These are phyloP conservation scores for Brachionus sp. DNA, from an alignment of 1,140 invertebrate species.

Conservation along the genomic window DNA sequence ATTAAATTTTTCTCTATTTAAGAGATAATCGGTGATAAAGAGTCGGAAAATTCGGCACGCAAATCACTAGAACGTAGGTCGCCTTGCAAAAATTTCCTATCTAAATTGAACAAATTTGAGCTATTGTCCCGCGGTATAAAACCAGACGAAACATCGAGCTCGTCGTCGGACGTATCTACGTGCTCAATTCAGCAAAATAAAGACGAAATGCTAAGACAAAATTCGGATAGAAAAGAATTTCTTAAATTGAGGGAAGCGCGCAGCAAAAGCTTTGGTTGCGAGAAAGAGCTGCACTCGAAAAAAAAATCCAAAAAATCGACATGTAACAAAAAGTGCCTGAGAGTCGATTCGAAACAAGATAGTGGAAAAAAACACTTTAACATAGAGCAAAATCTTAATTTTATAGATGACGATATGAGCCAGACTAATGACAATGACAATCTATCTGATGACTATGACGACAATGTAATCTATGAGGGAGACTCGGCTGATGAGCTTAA, in stretches of 20 bases:
- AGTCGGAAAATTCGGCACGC: neutral
- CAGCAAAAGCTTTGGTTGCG: conserved; percentile 39
- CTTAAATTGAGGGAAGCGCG: neutral
- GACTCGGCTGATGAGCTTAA: conserved; percentile 36
- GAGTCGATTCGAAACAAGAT: neutral
- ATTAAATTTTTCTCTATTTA: neutral
- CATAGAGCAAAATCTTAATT: neutral
- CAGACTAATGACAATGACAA: neutral
- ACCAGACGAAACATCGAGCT: neutral
- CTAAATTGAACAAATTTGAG: conserved; percentile 42
- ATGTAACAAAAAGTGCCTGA: neutral
- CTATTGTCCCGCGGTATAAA: conserved; percentile 15
- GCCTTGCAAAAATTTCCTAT: conserved; percentile 19
- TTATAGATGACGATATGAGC: conserved; percentile 24
- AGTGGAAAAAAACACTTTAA: neutral
- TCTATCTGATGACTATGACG: neutral
- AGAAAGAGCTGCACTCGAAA: conserved; percentile 32
- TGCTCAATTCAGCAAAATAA: neutral
- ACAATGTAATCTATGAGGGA: conserved; percentile 38
- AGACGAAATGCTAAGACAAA: neutral
- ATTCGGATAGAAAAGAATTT: neutral
- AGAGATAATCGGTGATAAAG: neutral
- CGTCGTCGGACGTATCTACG: neutral
- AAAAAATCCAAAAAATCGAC: neutral
- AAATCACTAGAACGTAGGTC: neutral